These are phyloP conservation scores for Cephus pulcher DNA, from an alignment of 2,888 invertebrate genomes.

Conservation along the genomic window DNA sequence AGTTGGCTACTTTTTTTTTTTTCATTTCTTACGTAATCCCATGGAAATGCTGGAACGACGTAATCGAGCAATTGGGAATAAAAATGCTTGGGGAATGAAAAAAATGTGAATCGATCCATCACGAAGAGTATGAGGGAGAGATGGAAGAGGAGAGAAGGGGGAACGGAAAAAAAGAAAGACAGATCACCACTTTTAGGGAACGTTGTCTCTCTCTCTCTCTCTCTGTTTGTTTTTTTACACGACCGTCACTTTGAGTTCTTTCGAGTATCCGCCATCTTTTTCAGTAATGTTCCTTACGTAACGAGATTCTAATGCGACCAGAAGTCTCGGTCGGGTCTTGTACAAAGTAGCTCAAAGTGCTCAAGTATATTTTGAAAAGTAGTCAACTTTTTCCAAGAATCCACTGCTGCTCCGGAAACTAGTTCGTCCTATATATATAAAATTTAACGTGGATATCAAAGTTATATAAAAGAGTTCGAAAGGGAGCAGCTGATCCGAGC, in stretches of 20 bases:
- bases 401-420: neutral
- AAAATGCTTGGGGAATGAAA: neutral
- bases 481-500: neutral
- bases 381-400: neutral
- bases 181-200: neutral
- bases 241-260: neutral
- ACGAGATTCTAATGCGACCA: neutral
- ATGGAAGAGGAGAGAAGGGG: too few relatives aligned
- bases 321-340: neutral
- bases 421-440: neutral
- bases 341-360: neutral
- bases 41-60: neutral
- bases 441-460: neutral
- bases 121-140: too few relatives aligned
- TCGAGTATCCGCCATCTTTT: neutral
- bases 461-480: neutral
- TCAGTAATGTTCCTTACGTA: neutral
- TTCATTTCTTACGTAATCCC: neutral
- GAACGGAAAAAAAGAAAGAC: neutral
- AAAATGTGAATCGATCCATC: neutral
- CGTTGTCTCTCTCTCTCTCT: neutral
- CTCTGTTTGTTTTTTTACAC: neutral
- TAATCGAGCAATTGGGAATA: neutral
- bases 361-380: neutral
- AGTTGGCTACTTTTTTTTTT: neutral